Evolutionary conservation across 2,888 invertebrate genomes (phyloP), one percentile per base, ranked within the genome.

Genomic region (Euspilapteryx auroguttella): DNA sequence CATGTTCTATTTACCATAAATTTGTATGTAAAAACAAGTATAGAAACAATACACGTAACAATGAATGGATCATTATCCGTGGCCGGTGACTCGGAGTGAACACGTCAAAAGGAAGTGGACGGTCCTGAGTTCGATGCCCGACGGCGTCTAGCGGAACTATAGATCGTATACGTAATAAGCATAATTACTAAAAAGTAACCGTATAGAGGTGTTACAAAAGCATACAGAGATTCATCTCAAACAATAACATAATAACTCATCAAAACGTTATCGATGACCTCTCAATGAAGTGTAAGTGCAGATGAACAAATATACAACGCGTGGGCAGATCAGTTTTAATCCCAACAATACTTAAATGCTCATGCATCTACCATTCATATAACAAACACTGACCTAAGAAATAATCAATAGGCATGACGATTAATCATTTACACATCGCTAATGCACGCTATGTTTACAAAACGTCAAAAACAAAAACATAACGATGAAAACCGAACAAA

Each of bases 401-500:
- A 61, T 49, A 48, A 37, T 55, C 49, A n/a, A 14, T 5, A 10
- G 10, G 10, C 5, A 40, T 37, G 47, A 40, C 47, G 34, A 57
- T 58, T 50, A 50, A 58, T 66, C 58, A 59, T 46, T 42, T 40
- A 40, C 21, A 40, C 49, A 34, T 37, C 36, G 51, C 50, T 66
- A 65, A 69, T 68, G 68, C 62, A 56, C 25, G 25, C 21, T 26
- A 55, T 63, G 62, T 68, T 65, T 64, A 59, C 44, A 37, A 32
- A 35, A 52, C 49, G 55, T 55, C 55, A 45, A 42, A 50, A 43
- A 25, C 32, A 14, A 22, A 12, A 22, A 12, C 7, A 17, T 12
- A 37, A 32, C 35, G 5, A 17, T 5, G 5, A 8, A 6, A 5
- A 8, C 5, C 17, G 8, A 8, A 5, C 17, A 17, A 8, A 5